These are phyloP conservation scores for Heloderma charlesbogerti DNA, from an alignment of 2,113 vertebrate species.

Conservation along the genomic window DNA sequence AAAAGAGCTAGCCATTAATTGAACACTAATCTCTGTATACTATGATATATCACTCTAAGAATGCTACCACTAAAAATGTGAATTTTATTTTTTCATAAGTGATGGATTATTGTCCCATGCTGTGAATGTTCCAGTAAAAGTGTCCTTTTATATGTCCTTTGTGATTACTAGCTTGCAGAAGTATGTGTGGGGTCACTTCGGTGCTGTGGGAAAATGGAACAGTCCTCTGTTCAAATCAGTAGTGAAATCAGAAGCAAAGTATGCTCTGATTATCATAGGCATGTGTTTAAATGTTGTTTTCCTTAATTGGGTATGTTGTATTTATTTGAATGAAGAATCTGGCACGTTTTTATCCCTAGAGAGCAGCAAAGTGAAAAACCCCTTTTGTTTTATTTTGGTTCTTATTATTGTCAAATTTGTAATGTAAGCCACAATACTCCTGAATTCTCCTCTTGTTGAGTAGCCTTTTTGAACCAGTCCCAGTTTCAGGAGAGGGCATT, in stretches of 20 bases:
- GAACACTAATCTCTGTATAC: constrained; percentile 80
- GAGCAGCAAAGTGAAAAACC: constrained; percentile 80
- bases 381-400: constrained; percentile 85
- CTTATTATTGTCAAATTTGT: constrained; percentile 82
- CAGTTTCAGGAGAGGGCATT: constrained; percentile 60
- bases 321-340: constrained; percentile 88
- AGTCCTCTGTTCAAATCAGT: constrained; percentile 81
- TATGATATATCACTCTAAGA: constrained; percentile 78
- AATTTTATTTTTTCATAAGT: constrained; percentile 82
- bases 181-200: constrained; percentile 87
- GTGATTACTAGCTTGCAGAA: constrained; percentile 86
- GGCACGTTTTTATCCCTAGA: constrained; percentile 85
- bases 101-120: constrained; percentile 83
- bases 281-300: constrained; percentile 85
- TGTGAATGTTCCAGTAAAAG: constrained; percentile 85
- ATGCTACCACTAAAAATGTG: constrained; percentile 80
- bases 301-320: constrained; percentile 87
- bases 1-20: constrained; percentile 73
- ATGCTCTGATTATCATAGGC: constrained; percentile 82
- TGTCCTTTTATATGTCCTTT: constrained; percentile 83
- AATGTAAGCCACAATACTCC: constrained; percentile 79
- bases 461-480: constrained; percentile 53
- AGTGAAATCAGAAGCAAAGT: constrained; percentile 87
- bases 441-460: constrained; percentile 68
- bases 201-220: constrained; percentile 86